These are phyloP conservation scores for Hafferia zeledoni DNA, from an alignment of 2,797 vertebrate genomes.

Conservation along the genomic window DNA sequence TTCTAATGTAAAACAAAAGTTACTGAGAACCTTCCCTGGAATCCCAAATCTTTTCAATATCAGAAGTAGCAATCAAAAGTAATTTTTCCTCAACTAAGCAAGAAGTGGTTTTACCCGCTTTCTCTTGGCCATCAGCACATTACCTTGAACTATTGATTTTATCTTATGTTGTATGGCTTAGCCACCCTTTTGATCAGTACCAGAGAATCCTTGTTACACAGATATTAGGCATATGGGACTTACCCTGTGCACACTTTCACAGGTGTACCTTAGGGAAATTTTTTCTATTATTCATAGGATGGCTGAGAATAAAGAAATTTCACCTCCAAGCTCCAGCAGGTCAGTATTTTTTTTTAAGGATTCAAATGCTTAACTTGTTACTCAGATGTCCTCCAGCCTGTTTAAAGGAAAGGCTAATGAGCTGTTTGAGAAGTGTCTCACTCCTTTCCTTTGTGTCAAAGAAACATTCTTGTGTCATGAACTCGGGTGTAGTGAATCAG, in stretches of 20 bases:
- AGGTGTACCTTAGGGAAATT: background rate
- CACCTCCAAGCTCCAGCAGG: background rate
- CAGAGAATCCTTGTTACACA: background rate
- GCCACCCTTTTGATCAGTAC: background rate
- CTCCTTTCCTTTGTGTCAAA: background rate
- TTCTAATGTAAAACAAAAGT: background rate
- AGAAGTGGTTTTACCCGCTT: background rate
- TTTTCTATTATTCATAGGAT: background rate
- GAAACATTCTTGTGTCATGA: background rate
- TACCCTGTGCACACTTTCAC: background rate
- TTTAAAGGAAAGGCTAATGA: constrained; percentile 8
- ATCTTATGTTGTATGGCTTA: background rate
- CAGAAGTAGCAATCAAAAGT: background rate
- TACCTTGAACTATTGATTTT: background rate
- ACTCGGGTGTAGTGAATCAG: background rate
- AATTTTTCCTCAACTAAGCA: background rate
- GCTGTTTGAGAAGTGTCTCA: background rate
- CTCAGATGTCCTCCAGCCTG: background rate
- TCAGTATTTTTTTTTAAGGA: background rate
- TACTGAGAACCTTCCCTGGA: background rate
- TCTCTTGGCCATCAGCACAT: background rate
- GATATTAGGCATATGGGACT: background rate
- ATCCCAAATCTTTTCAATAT: background rate
- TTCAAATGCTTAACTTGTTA: background rate
- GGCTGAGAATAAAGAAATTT: background rate